Evolutionary conservation across 1,140 invertebrate genomes (phyloP).

Genomic region (Pogonus chalceus): DNA sequence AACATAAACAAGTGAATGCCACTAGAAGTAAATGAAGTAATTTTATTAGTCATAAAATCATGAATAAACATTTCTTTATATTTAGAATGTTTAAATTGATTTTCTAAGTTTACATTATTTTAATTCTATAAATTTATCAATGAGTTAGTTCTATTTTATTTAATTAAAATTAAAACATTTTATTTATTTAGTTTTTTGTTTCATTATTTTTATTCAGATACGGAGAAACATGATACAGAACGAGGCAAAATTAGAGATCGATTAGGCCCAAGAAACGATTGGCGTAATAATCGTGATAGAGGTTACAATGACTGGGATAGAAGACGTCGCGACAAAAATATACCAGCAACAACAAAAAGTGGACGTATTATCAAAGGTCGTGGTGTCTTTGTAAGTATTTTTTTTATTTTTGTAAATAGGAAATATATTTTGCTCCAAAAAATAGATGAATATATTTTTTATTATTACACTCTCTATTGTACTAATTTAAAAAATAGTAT

Average conservation of each 20-base stretch:
- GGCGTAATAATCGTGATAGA: slow-evolving; percentile 16
- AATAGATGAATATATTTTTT: neutral
- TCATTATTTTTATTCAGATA: too few species aligned
- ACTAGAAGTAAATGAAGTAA: too few species aligned
- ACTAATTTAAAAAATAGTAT: slow-evolving; percentile 9
- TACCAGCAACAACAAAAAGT: slow-evolving; percentile 52
- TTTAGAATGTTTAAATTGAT: too few species aligned
- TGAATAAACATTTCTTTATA: too few species aligned
- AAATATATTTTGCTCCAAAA: neutral
- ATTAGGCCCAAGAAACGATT: slow-evolving; percentile 4
- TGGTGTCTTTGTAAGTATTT: slow-evolving; percentile 70
- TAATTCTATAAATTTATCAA: too few species aligned
- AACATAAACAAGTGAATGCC: too few species aligned
- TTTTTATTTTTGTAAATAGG: slow-evolving; percentile 12
- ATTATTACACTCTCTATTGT: slow-evolving; percentile 13
- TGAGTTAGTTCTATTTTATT: too few species aligned
- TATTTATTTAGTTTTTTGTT: slow-evolving; percentile 9
- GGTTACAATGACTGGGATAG: slow-evolving; percentile 17
- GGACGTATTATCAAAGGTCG: slow-evolving; percentile 80
- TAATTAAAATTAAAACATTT: too few species aligned
- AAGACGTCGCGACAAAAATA: slow-evolving; percentile 28
- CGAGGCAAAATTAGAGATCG: neutral
- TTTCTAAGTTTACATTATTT: too few species aligned
- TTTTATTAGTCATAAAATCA: too few species aligned
- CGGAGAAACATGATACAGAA: neutral